Evolutionary conservation across 2,113 vertebrate species (phyloP).

Genomic region (Sturnira hondurensis): DNA sequence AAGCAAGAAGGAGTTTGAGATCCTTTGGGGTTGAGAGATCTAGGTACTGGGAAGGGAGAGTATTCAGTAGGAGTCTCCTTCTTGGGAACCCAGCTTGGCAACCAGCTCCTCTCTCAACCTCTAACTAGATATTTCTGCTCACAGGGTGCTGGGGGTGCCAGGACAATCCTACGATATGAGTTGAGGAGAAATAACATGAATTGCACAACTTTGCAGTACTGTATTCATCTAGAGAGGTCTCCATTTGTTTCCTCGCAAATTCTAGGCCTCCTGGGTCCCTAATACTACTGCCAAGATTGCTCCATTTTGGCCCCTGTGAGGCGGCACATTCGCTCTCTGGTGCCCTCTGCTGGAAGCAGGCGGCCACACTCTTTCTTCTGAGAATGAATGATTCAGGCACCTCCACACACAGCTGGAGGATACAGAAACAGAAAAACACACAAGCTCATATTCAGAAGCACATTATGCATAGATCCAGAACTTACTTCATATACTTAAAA

Average conservation of each 20-base stretch:
- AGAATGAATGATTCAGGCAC: neutral
- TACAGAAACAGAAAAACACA: neutral
- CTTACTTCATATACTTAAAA: neutral
- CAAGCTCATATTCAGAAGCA: neutral
- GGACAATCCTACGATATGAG: neutral
- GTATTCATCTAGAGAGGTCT: neutral
- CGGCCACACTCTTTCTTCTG: neutral
- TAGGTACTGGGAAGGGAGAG: neutral
- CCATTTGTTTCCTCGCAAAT: neutral
- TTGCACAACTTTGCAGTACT: conserved; percentile 2
- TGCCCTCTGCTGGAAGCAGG: conserved; percentile 34
- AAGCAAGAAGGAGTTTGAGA: conserved; percentile 5
- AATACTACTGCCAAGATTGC: conserved; percentile 2
- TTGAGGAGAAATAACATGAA: neutral
- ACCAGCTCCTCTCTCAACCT: neutral
- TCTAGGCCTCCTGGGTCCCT: conserved; percentile 30
- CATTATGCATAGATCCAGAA: neutral
- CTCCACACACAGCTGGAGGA: neutral
- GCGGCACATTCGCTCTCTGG: conserved; percentile 6
- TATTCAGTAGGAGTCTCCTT: neutral
- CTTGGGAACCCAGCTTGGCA: neutral
- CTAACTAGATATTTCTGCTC: neutral
- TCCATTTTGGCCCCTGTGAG: neutral
- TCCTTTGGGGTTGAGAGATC: neutral
- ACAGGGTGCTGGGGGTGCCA: neutral